phyloP scores from a whole-genome alignment of 2,797 vertebrate species.

The Sebastes trivittatus region DNA sequence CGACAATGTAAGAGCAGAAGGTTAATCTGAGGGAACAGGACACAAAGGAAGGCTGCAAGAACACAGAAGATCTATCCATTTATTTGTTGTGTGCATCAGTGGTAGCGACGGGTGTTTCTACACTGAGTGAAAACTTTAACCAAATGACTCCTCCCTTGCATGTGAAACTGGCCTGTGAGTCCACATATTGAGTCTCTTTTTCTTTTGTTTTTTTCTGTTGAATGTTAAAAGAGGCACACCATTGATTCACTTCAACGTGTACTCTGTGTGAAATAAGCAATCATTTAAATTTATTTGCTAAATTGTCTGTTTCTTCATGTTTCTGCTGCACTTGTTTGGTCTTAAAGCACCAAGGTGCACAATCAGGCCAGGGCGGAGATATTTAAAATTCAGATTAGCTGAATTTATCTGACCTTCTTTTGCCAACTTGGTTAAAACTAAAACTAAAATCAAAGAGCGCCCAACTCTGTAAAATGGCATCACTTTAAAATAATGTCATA shows the following conservation, averaged over 20 bases:
- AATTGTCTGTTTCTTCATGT: conserved; percentile 22
- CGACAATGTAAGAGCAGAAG: not conserved
- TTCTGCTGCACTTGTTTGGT: conserved; percentile 30
- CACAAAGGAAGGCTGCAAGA: not conserved
- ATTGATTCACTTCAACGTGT: not conserved
- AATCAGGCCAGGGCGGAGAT: not conserved
- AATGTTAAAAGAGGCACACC: conserved; percentile 38
- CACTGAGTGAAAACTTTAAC: not conserved
- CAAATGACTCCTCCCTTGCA: conserved; percentile 16
- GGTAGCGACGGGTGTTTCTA: not conserved
- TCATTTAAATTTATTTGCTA: not conserved
- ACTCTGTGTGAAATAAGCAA: conserved; percentile 49
- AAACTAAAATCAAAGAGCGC: conserved; percentile 35
- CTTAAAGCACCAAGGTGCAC: not conserved
- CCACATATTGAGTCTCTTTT: conserved; percentile 16
- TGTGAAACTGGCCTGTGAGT: conserved; percentile 46
- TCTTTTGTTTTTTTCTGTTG: conserved; percentile 32
- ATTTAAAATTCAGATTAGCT: not conserved
- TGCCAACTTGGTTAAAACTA: not conserved
- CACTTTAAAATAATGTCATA: not conserved
- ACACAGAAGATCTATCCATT: not conserved
- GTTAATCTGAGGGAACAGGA: not conserved
- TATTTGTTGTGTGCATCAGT: not conserved
- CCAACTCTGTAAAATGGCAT: conserved; percentile 12
- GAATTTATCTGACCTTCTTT: not conserved